These are phyloP conservation scores for Morpho helenor DNA, from an alignment of 2,888 invertebrate genomes.

Conservation along the genomic window DNA sequence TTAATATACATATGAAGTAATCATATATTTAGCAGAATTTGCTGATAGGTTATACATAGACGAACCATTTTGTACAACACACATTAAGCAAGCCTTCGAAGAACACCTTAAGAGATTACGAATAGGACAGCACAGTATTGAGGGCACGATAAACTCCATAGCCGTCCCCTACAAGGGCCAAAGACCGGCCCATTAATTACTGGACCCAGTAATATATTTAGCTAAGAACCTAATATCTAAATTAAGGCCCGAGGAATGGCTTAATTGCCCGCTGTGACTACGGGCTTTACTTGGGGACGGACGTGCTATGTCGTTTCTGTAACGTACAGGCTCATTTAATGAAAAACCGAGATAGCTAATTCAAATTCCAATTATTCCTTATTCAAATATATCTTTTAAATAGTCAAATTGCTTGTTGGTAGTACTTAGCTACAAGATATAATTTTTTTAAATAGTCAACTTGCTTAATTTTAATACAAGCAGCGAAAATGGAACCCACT, in stretches of 20 bases:
- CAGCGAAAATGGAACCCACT: no score
- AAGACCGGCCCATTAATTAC: constrained; percentile 46
- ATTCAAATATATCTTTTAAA: no score
- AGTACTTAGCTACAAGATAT: no score
- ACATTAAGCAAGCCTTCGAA: constrained; percentile 12
- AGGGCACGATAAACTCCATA: constrained; percentile 22
- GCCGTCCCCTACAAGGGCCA: constrained; percentile 21
- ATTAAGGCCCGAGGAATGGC: constrained; percentile 53
- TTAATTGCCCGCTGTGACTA: constrained; percentile 56
- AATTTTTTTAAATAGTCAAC: no score
- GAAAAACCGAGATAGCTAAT: neutral
- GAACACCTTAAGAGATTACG: constrained; percentile 21
- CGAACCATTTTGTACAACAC: neutral
- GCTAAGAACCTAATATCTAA: constrained; percentile 60
- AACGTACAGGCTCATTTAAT: neutral
- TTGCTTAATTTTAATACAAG: no score
- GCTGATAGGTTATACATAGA: neutral
- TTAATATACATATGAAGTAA: no score
- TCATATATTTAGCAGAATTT: no score
- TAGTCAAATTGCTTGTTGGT: no score
- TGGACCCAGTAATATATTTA: constrained; percentile 51
- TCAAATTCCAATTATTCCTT: no score
- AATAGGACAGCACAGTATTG: constrained; percentile 22
- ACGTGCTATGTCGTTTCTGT: constrained; percentile 2
- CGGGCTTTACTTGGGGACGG: constrained; percentile 15